phyloP scores from a whole-genome alignment of 2,797 vertebrate species.

The Amazona finschi region DNA sequence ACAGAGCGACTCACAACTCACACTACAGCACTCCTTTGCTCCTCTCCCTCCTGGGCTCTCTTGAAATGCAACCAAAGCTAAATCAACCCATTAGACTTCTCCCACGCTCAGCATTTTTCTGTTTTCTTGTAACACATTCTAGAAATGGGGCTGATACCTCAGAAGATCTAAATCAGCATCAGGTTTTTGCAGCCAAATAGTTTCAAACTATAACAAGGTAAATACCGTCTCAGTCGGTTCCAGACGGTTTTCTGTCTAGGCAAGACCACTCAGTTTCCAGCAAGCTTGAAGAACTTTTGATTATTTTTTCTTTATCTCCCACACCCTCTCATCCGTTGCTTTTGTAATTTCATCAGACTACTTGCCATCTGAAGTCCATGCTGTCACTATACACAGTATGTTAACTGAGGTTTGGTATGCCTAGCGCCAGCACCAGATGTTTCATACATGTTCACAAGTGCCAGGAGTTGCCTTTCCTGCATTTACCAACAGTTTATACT shows the following conservation, averaged over 20 bases:
- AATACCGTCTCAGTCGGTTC: neutral
- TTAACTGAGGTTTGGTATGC: neutral
- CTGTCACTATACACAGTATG: neutral
- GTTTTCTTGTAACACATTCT: neutral
- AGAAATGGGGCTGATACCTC: neutral
- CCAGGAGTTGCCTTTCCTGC: constrained; percentile 31
- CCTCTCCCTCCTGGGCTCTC: neutral
- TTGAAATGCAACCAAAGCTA: neutral
- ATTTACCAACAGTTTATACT: constrained; percentile 34
- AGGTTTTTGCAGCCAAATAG: neutral
- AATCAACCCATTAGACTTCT: neutral
- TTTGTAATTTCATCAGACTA: neutral
- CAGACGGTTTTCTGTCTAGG: neutral
- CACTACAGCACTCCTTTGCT: neutral
- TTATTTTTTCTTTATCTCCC: neutral
- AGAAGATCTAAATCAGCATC: neutral
- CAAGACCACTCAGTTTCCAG: neutral
- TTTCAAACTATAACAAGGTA: neutral
- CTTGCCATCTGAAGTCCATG: neutral
- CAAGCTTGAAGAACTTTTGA: neutral
- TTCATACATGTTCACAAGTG: constrained; percentile 19
- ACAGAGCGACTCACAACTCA: neutral
- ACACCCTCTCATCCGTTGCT: neutral
- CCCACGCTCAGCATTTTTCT: accelerated
- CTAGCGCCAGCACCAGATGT: neutral